Conservation (phyloP, 2,113 vertebrate genomes). For the Lichenostomus cassidix region DNA sequence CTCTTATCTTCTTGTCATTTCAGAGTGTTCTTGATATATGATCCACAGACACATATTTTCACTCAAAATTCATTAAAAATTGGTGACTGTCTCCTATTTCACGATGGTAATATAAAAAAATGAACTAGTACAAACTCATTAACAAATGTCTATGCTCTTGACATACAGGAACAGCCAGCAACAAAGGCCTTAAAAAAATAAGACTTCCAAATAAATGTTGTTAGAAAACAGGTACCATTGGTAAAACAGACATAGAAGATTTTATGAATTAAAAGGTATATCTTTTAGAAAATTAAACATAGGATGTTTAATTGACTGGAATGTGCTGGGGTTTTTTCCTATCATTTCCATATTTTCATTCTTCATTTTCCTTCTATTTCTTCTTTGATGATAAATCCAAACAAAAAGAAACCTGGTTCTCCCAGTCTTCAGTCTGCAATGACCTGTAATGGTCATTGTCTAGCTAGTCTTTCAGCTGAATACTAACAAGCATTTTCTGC, state of each 20-base stretch:
- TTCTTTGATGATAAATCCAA: neutral
- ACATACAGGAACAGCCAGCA: neutral
- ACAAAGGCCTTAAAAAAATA: neutral
- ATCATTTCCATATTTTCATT: neutral
- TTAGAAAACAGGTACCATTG: neutral
- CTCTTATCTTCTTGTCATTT: neutral
- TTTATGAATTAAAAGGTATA: neutral
- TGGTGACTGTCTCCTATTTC: neutral
- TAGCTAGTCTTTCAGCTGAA: neutral
- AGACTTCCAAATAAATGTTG: neutral
- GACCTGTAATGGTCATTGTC: neutral
- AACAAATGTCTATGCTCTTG: neutral
- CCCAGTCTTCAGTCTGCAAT: neutral
- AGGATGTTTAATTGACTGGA: neutral
- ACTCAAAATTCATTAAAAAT: neutral
- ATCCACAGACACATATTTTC: neutral
- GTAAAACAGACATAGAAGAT: neutral
- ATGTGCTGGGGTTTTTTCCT: fast-evolving
- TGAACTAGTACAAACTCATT: neutral
- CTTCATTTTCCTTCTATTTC: neutral
- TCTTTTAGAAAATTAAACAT: neutral
- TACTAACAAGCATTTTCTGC: neutral
- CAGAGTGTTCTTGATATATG: neutral
- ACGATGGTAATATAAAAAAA: neutral
- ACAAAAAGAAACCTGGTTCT: neutral